A percentile compares a stretch with the other conserved stretches of the same genome.
Evolutionary conservation across 37 sponge, comb jelly and placozoan species (phyloP).

Genomic region (Agelas oroides): DNA sequence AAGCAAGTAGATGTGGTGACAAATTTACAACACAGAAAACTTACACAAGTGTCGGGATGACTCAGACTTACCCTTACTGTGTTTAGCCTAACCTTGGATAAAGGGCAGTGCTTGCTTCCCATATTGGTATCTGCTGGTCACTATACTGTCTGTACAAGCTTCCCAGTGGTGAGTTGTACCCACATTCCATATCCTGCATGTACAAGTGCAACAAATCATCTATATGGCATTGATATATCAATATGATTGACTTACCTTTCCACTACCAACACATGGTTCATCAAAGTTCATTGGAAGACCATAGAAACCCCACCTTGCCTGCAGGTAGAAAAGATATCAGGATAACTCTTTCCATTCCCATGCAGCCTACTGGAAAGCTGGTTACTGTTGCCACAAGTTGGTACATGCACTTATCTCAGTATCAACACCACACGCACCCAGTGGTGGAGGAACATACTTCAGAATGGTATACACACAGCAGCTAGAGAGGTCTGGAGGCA

Average conservation of each 20-base stretch:
- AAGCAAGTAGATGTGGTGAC: neutral
- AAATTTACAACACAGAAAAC: neutral
- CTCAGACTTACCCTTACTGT: too few relatives aligned
- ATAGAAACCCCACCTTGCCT: conserved; percentile 54
- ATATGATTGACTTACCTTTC: conserved; percentile 9
- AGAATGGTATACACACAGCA: too few relatives aligned
- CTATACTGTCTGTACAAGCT: conserved; percentile 28
- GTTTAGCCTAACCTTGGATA: conserved; percentile 56
- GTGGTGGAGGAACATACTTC: too few relatives aligned
- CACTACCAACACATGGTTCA: conserved; percentile 39
- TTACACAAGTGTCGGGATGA: too few relatives aligned
- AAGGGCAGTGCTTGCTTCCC: conserved; percentile 54
- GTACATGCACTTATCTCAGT: too few relatives aligned
- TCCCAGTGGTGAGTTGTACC: conserved; percentile 31
- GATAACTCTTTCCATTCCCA: too few relatives aligned
- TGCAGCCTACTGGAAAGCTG: too few relatives aligned
- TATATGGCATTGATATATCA: too few relatives aligned
- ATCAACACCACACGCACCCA: too few relatives aligned
- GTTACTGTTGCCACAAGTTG: too few relatives aligned
- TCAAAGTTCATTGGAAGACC: conserved; percentile 45
- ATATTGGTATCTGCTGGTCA: conserved; percentile 36
- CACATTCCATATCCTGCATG: conserved; percentile 33
- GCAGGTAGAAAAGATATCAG: too few relatives aligned
- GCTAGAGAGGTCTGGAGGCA: too few relatives aligned
- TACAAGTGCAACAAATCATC: neutral